Evolutionary conservation across 2,888 invertebrate genomes (phyloP).

Genomic region (Yponomeuta plumbellus): DNA sequence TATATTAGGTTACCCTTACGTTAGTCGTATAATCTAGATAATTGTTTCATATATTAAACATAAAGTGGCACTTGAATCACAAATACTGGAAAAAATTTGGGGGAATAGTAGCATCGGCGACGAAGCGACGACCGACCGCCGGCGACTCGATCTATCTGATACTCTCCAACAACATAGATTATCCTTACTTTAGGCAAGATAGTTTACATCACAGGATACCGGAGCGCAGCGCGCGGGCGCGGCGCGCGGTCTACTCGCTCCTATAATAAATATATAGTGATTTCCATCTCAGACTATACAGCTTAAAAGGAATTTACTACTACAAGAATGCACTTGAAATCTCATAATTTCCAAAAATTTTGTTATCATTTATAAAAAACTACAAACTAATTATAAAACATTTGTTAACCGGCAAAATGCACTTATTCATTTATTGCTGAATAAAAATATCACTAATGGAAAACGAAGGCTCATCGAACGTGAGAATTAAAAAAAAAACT

Average conservation of each 20-base stretch:
- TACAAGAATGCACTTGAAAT: slow-evolving; percentile 75
- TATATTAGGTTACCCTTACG: slow-evolving; percentile 77
- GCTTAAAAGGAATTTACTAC: slow-evolving; percentile 71
- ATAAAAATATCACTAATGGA: slow-evolving; percentile 76
- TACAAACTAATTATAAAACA: slow-evolving; percentile 69
- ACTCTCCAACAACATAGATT: slow-evolving; percentile 64
- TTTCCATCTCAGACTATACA: slow-evolving; percentile 69
- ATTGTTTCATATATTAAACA: slow-evolving; percentile 81
- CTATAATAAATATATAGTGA: slow-evolving; percentile 38
- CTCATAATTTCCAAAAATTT: slow-evolving; percentile 67
- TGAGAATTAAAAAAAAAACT: slow-evolving; percentile 46
- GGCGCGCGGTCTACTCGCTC: slow-evolving; percentile 22
- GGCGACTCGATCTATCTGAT: slow-evolving; percentile 49
- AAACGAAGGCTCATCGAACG: slow-evolving; percentile 67
- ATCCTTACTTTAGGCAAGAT: slow-evolving; percentile 72
- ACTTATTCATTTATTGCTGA: slow-evolving; percentile 72
- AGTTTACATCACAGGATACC: slow-evolving; percentile 65
- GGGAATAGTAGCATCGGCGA: slow-evolving; percentile 73
- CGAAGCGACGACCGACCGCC: slow-evolving; percentile 54
- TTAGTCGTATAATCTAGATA: slow-evolving; percentile 78
- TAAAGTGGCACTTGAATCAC: slow-evolving; percentile 88
- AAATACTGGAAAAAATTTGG: slow-evolving; percentile 84
- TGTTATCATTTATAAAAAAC: slow-evolving; percentile 60
- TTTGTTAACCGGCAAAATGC: slow-evolving; percentile 65
- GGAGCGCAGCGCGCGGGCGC: slow-evolving; percentile 32